Evolutionary conservation across 2,888 invertebrate species (phyloP).

Genomic region (Lasius fuliginosus): DNA sequence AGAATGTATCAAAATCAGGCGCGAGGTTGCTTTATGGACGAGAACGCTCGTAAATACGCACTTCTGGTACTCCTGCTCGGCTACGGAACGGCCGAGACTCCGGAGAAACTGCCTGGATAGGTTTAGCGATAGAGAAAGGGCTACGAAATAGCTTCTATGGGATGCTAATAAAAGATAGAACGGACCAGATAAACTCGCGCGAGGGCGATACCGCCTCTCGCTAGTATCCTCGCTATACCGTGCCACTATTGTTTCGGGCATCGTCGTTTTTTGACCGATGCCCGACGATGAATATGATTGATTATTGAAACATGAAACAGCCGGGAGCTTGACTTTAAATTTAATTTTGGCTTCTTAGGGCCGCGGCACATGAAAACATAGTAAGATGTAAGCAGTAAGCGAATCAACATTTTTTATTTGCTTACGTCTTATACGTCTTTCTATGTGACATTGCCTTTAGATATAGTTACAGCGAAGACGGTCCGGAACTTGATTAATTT

Average conservation of each 20-base stretch:
- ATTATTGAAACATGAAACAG: slow-evolving; percentile 44
- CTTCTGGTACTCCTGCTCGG: slow-evolving; percentile 84
- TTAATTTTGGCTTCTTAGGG: slow-evolving; percentile 3
- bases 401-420: no score
- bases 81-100: slow-evolving; percentile 78
- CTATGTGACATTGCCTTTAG: no score
- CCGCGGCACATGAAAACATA: background rate
- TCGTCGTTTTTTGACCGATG: slow-evolving; percentile 68
- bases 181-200: slow-evolving; percentile 78
- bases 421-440: no score
- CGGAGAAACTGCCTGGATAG: slow-evolving; percentile 81
- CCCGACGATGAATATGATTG: slow-evolving; percentile 66
- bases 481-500: slow-evolving; percentile 4
- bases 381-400: background rate
- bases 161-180: slow-evolving; percentile 85
- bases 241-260: slow-evolving; percentile 79
- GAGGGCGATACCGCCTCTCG: slow-evolving; percentile 71
- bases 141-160: slow-evolving; percentile 84
- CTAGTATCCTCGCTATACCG: slow-evolving; percentile 51
- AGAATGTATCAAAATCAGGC: slow-evolving; percentile 87
- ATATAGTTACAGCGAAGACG: background rate
- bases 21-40: slow-evolving; percentile 87
- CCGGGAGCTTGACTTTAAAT: background rate
- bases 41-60: slow-evolving; percentile 86
- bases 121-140: slow-evolving; percentile 83